Percentiles rank a stretch among this genome's conserved stretches.
phyloP scores from a whole-genome alignment of 2,888 invertebrate genomes.

The Latrodectus hesperus region DNA sequence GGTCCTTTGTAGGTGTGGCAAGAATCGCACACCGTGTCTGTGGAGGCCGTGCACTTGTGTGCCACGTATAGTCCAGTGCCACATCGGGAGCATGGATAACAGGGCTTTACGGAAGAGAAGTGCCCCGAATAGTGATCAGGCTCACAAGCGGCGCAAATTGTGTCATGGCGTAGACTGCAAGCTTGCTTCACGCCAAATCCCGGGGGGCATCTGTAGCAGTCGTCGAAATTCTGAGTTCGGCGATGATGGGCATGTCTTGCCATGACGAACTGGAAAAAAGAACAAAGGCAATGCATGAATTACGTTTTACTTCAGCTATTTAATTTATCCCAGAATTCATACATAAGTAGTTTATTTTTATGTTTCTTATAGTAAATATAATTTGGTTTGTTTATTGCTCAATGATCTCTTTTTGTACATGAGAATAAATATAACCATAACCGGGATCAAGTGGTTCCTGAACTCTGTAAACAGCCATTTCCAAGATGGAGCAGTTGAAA shows the following conservation, averaged over 20 bases:
- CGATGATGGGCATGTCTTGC: conserved; percentile 53
- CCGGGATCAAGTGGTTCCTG: too few relatives aligned
- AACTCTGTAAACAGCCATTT: too few relatives aligned
- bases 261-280: conserved; percentile 51
- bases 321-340: too few relatives aligned
- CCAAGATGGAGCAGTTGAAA: too few relatives aligned
- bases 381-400: too few relatives aligned
- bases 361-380: too few relatives aligned
- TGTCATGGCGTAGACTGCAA: conserved; percentile 62
- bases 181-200: conserved; percentile 60
- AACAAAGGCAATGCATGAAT: not conserved
- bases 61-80: conserved; percentile 68
- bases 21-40: conserved; percentile 70
- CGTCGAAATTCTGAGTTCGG: conserved; percentile 6
- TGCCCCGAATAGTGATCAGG: conserved; percentile 66
- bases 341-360: too few relatives aligned
- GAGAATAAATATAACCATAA: too few relatives aligned
- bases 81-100: conserved; percentile 69
- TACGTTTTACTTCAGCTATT: too few relatives aligned
- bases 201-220: conserved; percentile 63
- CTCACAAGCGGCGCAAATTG: conserved; percentile 66
- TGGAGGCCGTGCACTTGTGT: conserved; percentile 61
- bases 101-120: conserved; percentile 53
- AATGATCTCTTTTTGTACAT: too few relatives aligned
- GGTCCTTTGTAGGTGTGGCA: conserved; percentile 69